A percentile compares a stretch with the other conserved stretches of the same genome.
Conservation (phyloP, 2,113 vertebrate species). For the Pelvicachromis taeniatus region DNA sequence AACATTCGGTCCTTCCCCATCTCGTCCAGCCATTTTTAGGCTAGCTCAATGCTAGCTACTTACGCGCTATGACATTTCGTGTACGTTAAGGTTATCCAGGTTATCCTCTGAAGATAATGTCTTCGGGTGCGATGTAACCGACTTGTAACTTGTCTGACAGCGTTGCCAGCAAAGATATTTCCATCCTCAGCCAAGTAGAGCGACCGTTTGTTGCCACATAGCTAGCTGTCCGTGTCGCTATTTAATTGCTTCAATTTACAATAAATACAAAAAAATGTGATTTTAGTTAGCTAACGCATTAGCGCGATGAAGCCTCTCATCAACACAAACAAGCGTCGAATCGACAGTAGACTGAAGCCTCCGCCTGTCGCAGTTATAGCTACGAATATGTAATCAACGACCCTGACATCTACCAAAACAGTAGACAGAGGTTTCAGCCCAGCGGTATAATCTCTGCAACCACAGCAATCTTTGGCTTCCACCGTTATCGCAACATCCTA, state of each 20-base stretch:
- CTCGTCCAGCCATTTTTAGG: constrained; percentile 41
- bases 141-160: constrained; percentile 14
- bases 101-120: constrained; percentile 61
- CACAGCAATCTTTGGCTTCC: constrained; percentile 65
- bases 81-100: constrained; percentile 68
- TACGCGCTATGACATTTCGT: constrained; percentile 69
- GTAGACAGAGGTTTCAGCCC: constrained; percentile 6
- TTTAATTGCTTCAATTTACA: constrained; percentile 40
- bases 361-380: not conserved
- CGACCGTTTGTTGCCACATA: constrained; percentile 23
- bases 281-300: constrained; percentile 42
- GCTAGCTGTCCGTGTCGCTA: constrained; percentile 20
- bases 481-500: constrained; percentile 65
- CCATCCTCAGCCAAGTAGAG: constrained; percentile 57
- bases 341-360: not conserved
- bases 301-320: constrained; percentile 19
- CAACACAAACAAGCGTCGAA: constrained; percentile 17
- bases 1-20: constrained; percentile 58
- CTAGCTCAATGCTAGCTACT: constrained; percentile 68
- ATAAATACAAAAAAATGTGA: constrained; percentile 22
- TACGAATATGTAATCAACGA: not conserved
- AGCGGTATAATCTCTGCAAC: constrained; percentile 54
- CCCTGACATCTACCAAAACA: constrained; percentile 31
- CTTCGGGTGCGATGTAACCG: constrained; percentile 26
- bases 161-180: constrained; percentile 5